Conservation (phyloP, 2,888 invertebrate species). For the Alviniconcha strummeri region DNA sequence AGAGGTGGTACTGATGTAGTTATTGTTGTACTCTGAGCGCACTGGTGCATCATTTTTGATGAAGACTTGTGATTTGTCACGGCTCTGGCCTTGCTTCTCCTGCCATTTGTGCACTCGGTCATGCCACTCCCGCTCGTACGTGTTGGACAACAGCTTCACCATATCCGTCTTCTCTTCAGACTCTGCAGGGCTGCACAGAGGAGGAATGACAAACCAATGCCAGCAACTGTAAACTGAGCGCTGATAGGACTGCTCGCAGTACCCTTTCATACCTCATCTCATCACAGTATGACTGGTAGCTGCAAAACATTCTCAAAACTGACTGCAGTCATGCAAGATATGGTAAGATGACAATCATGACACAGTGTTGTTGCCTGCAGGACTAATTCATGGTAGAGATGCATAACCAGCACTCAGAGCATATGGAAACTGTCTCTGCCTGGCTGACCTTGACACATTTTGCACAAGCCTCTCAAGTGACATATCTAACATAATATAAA, state of each 20-base stretch:
- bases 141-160: constrained; percentile 39
- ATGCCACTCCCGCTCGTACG: constrained; percentile 42
- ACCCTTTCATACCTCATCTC: neutral
- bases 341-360: too few relatives aligned
- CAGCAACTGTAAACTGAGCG: neutral
- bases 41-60: constrained; percentile 2
- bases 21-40: constrained; percentile 20
- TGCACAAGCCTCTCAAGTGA: too few relatives aligned
- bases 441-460: too few relatives aligned
- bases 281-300: neutral
- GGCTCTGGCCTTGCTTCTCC: constrained; percentile 10
- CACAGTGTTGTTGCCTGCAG: too few relatives aligned
- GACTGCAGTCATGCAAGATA: too few relatives aligned
- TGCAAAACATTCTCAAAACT: neutral
- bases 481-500: too few relatives aligned
- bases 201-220: neutral
- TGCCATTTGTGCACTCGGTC: constrained; percentile 25
- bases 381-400: too few relatives aligned
- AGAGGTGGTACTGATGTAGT: neutral
- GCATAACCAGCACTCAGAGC: too few relatives aligned
- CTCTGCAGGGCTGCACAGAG: constrained; percentile 33
- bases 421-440: too few relatives aligned
- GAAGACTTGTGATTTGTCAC: neutral
- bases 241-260: neutral
- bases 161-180: constrained; percentile 38